A percentile compares a stretch with the other conserved stretches of the same genome.
phyloP scores from a whole-genome alignment of 1,140 invertebrate species.

The Helicoverpa zea region DNA sequence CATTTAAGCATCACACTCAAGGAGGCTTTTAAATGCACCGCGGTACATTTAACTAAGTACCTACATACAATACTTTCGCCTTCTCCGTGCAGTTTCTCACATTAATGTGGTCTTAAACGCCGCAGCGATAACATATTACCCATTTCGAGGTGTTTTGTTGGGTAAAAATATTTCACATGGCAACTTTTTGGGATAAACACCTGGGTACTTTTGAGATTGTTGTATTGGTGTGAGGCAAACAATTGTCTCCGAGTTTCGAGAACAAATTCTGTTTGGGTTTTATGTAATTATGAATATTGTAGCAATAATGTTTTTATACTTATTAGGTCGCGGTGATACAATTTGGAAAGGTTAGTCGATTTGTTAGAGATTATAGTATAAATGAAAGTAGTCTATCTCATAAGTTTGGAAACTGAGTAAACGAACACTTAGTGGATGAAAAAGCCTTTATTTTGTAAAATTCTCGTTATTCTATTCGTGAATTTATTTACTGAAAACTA shows the following conservation, averaged over 20 bases:
- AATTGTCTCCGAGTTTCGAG: conserved; percentile 2
- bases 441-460: no score
- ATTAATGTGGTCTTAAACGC: conserved; percentile 52
- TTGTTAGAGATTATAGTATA: no score
- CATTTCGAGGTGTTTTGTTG: conserved; percentile 48
- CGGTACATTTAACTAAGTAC: conserved; percentile 51
- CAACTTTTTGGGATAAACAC: conserved; percentile 53
- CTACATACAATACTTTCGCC: conserved; percentile 37
- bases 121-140: conserved; percentile 53
- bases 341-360: no score
- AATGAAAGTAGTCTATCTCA: no score
- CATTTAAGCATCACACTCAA: no score
- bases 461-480: no score
- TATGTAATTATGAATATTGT: not conserved
- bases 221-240: conserved; percentile 43
- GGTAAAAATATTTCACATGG: conserved; percentile 51
- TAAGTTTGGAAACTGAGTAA: no score
- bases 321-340: no score
- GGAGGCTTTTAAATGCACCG: not conserved
- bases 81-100: conserved; percentile 46
- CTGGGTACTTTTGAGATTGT: conserved; percentile 53
- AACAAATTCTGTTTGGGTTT: conserved; percentile 13
- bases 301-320: no score
- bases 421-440: no score
- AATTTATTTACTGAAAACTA: no score